Evolutionary conservation across 2,888 invertebrate genomes (phyloP).

Genomic region (Oligia strigilis): DNA sequence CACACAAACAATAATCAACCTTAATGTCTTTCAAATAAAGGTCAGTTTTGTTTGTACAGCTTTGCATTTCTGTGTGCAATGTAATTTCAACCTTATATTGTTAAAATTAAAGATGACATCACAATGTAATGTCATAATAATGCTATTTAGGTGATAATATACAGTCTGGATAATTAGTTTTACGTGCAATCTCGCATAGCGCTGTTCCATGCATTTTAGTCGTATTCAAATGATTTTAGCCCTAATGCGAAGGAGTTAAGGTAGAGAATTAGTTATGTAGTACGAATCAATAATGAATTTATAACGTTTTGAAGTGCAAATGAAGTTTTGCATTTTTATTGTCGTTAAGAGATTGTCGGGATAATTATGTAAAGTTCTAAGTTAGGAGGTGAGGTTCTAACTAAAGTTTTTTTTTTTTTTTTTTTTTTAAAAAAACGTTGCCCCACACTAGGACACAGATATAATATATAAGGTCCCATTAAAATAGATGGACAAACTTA

Average conservation of each 20-base stretch:
- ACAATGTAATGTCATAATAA: slow-evolving; percentile 28
- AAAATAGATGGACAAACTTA: too few species aligned
- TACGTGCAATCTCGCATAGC: slow-evolving; percentile 55
- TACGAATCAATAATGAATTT: slow-evolving; percentile 30
- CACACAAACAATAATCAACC: neutral
- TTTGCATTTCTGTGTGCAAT: neutral
- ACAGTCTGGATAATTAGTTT: slow-evolving; percentile 60
- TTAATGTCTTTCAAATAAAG: accelerated
- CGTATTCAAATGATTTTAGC: slow-evolving; percentile 5
- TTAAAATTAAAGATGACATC: neutral
- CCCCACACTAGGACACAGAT: too few species aligned
- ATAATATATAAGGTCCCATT: too few species aligned
- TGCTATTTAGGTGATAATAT: slow-evolving; percentile 58
- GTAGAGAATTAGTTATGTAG: slow-evolving; percentile 10
- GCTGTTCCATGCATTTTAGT: slow-evolving; percentile 38
- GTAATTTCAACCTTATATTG: slow-evolving; percentile 15
- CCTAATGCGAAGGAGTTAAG: neutral
- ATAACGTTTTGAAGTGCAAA: slow-evolving; percentile 39
- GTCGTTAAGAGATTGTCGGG: slow-evolving; percentile 19
- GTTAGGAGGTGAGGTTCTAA: neutral
- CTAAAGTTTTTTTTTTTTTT: too few species aligned
- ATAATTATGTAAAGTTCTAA: slow-evolving; percentile 14
- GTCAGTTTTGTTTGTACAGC: neutral
- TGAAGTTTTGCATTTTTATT: slow-evolving; percentile 48
- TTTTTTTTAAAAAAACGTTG: too few species aligned